These are phyloP conservation scores for Calidris pygmaea DNA, from an alignment of 2,113 vertebrate species.

Conservation along the genomic window DNA sequence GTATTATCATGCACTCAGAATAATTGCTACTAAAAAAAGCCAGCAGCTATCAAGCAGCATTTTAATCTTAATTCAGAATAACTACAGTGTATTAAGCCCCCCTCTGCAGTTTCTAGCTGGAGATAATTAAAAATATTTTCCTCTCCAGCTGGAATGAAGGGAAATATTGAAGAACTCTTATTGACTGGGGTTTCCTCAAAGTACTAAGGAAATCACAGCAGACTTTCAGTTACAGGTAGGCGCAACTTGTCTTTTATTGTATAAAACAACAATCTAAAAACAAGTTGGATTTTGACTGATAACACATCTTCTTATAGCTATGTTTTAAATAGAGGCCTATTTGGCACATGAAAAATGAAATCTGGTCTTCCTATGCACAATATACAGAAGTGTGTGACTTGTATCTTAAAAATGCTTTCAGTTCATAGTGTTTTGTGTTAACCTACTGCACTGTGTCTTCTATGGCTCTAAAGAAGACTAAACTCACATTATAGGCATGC, in stretches of 20 bases:
- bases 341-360: neutral
- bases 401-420: neutral
- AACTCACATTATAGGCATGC: neutral
- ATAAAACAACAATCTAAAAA: neutral
- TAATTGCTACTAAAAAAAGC: constrained; percentile 32
- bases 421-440: neutral
- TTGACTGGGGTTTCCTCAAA: neutral
- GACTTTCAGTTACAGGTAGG: neutral
- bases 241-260: neutral
- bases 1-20: constrained; percentile 20
- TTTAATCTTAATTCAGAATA: constrained; percentile 42
- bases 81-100: neutral
- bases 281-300: neutral
- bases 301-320: neutral
- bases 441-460: neutral
- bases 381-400: neutral
- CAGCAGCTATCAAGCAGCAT: neutral
- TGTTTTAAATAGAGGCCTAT: neutral
- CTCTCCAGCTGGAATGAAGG: neutral
- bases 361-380: neutral
- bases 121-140: neutral
- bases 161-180: neutral
- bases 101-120: neutral
- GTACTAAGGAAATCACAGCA: neutral
- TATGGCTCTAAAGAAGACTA: neutral